phyloP scores from a whole-genome alignment of 2,797 vertebrate species.

The Sphenopsis melanotis region DNA sequence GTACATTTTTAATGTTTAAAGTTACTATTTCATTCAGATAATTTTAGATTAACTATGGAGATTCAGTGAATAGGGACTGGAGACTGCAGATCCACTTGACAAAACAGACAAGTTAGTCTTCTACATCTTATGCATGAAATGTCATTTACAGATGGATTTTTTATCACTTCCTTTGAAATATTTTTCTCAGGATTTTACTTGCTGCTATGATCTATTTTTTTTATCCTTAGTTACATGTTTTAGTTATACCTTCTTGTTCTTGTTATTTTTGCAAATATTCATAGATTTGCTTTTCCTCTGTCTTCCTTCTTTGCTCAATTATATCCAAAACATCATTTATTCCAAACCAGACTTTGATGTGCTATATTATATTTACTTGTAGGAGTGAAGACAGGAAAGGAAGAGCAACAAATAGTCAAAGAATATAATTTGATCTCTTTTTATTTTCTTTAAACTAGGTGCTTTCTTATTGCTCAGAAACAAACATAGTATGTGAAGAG shows the following conservation, averaged over 20 bases:
- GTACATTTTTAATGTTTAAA: not conserved
- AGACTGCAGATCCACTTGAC: not conserved
- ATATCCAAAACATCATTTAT: not conserved
- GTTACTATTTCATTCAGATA: not conserved
- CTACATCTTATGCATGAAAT: not conserved
- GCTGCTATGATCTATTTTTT: not conserved
- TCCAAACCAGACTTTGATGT: not conserved
- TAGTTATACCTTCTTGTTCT: not conserved
- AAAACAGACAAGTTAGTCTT: not conserved
- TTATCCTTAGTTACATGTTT: not conserved
- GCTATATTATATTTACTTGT: not conserved
- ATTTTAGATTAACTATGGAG: not conserved
- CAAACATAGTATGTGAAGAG: too few relatives aligned
- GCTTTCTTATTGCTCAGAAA: not conserved
- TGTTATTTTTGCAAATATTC: not conserved
- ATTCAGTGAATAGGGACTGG: not conserved
- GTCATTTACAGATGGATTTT: not conserved
- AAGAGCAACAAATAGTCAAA: not conserved
- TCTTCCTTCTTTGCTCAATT: not conserved
- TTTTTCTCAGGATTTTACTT: not conserved
- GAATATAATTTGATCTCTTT: not conserved
- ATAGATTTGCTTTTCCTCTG: not conserved
- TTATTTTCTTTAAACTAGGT: not conserved
- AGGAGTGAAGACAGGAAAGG: not conserved
- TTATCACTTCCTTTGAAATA: not conserved